phyloP scores from a whole-genome alignment of 2,888 invertebrate genomes.

The Drosophila rubida region DNA sequence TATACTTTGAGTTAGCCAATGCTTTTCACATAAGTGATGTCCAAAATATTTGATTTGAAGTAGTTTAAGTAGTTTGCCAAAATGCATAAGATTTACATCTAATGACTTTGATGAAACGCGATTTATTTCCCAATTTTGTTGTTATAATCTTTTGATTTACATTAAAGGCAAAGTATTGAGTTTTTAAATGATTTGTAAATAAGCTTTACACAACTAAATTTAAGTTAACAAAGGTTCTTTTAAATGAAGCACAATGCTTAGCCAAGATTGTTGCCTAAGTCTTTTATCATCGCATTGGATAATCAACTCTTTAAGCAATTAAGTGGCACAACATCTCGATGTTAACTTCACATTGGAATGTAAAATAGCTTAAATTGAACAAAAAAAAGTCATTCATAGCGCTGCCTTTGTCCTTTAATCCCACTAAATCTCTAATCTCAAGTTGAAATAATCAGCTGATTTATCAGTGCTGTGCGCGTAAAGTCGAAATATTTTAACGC shows the following conservation, averaged over 20 bases:
- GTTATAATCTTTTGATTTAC: neutral
- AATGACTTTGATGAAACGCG: no score
- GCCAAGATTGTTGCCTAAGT: slow-evolving; percentile 22
- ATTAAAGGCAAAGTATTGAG: neutral
- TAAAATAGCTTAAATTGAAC: neutral
- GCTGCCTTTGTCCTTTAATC: neutral
- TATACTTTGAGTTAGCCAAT: no score
- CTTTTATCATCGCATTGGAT: neutral
- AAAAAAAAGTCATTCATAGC: neutral
- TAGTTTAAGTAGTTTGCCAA: no score
- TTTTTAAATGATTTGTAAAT: neutral
- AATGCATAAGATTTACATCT: no score
- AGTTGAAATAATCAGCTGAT: slow-evolving; percentile 4
- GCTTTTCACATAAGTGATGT: no score
- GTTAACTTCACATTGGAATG: neutral
- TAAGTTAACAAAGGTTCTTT: neutral
- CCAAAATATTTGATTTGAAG: no score
- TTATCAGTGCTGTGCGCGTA: neutral
- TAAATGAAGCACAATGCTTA: neutral
- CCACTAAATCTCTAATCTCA: slow-evolving; percentile 66
- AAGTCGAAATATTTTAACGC: slow-evolving; percentile 10
- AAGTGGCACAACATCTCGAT: neutral
- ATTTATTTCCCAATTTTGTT: no score
- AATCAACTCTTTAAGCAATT: neutral
- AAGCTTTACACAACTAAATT: neutral